These are phyloP conservation scores for Urophycis tenuis DNA, from an alignment of 2,797 vertebrate species.

Conservation along the genomic window DNA sequence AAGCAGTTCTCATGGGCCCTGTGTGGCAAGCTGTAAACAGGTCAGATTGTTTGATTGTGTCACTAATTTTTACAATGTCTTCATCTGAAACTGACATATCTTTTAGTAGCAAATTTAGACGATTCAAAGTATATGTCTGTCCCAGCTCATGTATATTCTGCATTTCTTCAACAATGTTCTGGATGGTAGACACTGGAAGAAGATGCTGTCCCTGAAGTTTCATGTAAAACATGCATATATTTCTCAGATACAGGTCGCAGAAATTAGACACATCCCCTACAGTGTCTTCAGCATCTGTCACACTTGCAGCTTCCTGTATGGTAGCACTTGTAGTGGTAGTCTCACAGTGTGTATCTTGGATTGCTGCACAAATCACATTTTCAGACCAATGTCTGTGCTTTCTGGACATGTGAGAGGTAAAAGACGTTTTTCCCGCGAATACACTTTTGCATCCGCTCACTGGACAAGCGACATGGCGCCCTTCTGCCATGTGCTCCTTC, in stretches of 20 bases:
- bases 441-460: conserved; percentile 30
- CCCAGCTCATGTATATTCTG: conserved; percentile 35
- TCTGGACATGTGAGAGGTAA: conserved; percentile 37
- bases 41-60: conserved; percentile 26
- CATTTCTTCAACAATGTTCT: no score
- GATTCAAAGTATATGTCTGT: conserved; percentile 27
- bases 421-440: conserved; percentile 23
- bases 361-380: conserved; percentile 19
- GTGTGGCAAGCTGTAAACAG: conserved; percentile 32
- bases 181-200: conserved; percentile 24
- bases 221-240: conserved; percentile 28
- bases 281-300: conserved; percentile 15
- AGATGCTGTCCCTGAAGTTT: conserved; percentile 29
- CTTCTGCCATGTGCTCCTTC: conserved; percentile 35
- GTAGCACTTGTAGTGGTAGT: no score
- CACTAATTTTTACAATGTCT: conserved; percentile 25
- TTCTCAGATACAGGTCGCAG: conserved; percentile 27
- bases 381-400: conserved; percentile 33
- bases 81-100: conserved; percentile 26
- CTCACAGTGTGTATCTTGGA: not conserved
- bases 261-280: conserved; percentile 19
- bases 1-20: conserved; percentile 23
- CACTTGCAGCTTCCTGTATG: not conserved
- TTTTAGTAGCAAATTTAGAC: conserved; percentile 21
- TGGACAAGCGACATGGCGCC: conserved; percentile 23